These are phyloP conservation scores for Drosophila antonietae DNA, from an alignment of 2,888 invertebrate species.

Conservation along the genomic window DNA sequence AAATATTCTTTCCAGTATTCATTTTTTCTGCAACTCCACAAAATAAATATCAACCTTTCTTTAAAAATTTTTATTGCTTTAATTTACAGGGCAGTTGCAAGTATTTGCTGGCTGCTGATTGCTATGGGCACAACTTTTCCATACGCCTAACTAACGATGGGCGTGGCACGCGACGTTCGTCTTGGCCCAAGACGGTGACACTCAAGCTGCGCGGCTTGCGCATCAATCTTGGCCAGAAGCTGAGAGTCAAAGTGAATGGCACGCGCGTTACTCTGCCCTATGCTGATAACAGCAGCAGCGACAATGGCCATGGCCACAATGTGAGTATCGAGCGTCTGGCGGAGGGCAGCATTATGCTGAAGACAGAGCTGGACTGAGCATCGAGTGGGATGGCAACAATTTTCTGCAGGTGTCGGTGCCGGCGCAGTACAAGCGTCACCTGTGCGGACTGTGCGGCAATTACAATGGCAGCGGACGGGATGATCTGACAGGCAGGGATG, in stretches of 20 bases:
- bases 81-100: slow-evolving; percentile 89
- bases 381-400: slow-evolving; percentile 97
- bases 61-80: neutral
- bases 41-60: neutral
- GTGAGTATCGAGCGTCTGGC: slow-evolving; percentile 87
- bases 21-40: too few species aligned
- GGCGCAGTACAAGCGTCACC: slow-evolving; percentile 89
- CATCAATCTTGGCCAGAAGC: slow-evolving; percentile 93
- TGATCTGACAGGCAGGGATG: slow-evolving; percentile 91
- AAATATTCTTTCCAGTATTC: too few species aligned
- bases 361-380: slow-evolving; percentile 90
- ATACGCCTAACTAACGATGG: slow-evolving; percentile 96
- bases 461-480: slow-evolving; percentile 95
- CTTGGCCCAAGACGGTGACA: slow-evolving; percentile 95
- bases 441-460: slow-evolving; percentile 98
- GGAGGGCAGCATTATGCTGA: slow-evolving; percentile 89
- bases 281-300: slow-evolving; percentile 31
- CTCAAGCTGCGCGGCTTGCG: slow-evolving; percentile 90
- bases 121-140: slow-evolving; percentile 91
- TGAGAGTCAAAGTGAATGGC: slow-evolving; percentile 94
- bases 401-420: slow-evolving; percentile 94
- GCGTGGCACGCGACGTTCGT: slow-evolving; percentile 90
- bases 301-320: slow-evolving; percentile 66
- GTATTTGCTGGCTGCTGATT: slow-evolving; percentile 95
- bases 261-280: slow-evolving; percentile 90